These are phyloP conservation scores for Phoebastria nigripes DNA, from an alignment of 2,797 vertebrate species.

Conservation along the genomic window DNA sequence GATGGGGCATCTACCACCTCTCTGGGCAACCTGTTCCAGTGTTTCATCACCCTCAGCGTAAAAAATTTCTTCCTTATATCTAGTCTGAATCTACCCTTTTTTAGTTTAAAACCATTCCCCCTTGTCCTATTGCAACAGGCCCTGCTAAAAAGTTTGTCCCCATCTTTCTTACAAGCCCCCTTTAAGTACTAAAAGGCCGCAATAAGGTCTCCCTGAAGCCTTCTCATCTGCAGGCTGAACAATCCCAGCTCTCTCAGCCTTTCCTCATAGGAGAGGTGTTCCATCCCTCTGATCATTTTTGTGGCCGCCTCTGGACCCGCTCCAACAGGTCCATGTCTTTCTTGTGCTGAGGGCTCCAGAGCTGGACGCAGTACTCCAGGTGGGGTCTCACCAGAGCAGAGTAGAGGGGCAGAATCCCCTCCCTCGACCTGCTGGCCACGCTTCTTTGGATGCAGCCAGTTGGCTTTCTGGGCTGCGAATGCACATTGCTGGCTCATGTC, in stretches of 20 bases:
- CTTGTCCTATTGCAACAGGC: background rate
- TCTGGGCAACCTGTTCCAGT: background rate
- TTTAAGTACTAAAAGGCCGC: background rate
- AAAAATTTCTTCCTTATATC: background rate
- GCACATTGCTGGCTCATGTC: background rate
- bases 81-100: background rate
- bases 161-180: background rate
- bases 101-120: background rate
- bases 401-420: no score
- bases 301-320: background rate
- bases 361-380: no score
- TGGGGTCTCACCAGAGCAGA: no score
- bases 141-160: background rate
- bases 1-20: background rate
- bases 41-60: background rate
- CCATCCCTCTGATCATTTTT: background rate
- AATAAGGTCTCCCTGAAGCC: background rate
- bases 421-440: background rate
- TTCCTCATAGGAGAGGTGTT: background rate
- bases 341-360: background rate
- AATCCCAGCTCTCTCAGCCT: background rate
- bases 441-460: background rate
- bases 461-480: background rate
- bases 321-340: background rate
- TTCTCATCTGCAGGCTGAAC: background rate